These are phyloP conservation scores for Lamellibrachia luymesi DNA, from an alignment of 1,140 invertebrate genomes.

Conservation along the genomic window DNA sequence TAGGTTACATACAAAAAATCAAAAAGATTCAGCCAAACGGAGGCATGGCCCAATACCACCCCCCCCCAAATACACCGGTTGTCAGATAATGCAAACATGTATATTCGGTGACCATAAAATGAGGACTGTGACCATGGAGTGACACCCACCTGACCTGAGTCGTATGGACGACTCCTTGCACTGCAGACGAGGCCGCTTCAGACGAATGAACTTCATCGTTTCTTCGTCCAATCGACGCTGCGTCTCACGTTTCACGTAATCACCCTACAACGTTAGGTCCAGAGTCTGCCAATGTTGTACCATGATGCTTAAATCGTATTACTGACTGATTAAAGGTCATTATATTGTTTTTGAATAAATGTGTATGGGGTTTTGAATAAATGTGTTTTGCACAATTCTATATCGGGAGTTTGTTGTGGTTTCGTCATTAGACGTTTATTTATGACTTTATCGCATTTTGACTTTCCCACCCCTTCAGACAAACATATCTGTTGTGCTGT, in stretches of 20 bases:
- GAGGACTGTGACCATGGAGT: neutral
- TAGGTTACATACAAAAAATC: no score
- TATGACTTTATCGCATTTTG: neutral
- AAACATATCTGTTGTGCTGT: neutral
- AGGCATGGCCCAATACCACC: no score
- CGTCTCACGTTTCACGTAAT: constrained; percentile 44
- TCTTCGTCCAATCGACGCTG: constrained; percentile 52
- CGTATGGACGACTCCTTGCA: constrained; percentile 35
- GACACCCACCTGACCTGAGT: neutral
- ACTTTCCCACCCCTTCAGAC: neutral
- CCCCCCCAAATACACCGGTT: no score
- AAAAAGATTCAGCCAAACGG: no score
- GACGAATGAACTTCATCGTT: constrained; percentile 51
- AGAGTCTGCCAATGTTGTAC: neutral
- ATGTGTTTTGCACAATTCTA: no score
- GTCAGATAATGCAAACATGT: no score
- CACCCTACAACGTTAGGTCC: constrained; percentile 37
- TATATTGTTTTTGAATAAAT: no score
- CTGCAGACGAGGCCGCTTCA: constrained; percentile 49
- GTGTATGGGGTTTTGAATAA: no score
- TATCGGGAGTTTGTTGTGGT: no score
- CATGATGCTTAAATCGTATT: no score
- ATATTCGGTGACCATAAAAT: no score
- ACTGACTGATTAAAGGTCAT: no score
- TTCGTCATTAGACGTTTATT: neutral